Evolutionary conservation across 2,113 vertebrate genomes (phyloP), one percentile per base, ranked within the genome.

Genomic region (Atlantisia rogersi): DNA sequence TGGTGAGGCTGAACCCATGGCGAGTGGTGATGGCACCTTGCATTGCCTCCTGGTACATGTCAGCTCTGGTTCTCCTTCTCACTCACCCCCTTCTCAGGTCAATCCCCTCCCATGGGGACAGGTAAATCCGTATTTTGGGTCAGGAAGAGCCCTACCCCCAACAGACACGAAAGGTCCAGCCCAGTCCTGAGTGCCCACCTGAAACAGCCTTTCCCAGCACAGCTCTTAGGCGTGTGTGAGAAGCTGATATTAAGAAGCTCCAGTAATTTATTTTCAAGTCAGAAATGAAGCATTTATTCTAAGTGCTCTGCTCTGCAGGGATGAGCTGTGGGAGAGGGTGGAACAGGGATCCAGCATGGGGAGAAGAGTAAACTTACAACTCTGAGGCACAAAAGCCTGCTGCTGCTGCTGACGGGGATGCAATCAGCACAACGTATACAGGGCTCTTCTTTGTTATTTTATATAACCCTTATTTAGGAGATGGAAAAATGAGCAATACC

Each of bases 21-120:
- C 1, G 7, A 42, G 37, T 11, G 4, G 44, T 53, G 15, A 29
- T 21, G 26, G 35, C 50, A 5, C 8, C 50, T 5, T 40, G 12
- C 35, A 2, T 18, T 6, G 0, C 9, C 46, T 48, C n/a, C 1
- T 1, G 1, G 4, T 3, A 2, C 0, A 0, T 15, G 11, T 11
- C 2, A 2, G 35, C 46, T 24, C 31, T 8, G 0, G 4, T 2
- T 16, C 44, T 32, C 18, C 50, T 37, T 20, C 52, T 50, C 18
- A 0, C 15, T 58, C 15, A 2, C 16, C 1, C 3, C 0, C 25
- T 5, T 22, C 39, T 73, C 15, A 1, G 16, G 31, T 31, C 76
- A 12, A 1, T 8, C 5, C 29, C 29, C 11, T 39, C 48, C 3
- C 0, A 11, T 11, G 32, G n/a, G 48, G 15, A 5, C 1, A 12